phyloP scores from a whole-genome alignment of 2,888 invertebrate genomes.

The Calliopum simillimum region DNA sequence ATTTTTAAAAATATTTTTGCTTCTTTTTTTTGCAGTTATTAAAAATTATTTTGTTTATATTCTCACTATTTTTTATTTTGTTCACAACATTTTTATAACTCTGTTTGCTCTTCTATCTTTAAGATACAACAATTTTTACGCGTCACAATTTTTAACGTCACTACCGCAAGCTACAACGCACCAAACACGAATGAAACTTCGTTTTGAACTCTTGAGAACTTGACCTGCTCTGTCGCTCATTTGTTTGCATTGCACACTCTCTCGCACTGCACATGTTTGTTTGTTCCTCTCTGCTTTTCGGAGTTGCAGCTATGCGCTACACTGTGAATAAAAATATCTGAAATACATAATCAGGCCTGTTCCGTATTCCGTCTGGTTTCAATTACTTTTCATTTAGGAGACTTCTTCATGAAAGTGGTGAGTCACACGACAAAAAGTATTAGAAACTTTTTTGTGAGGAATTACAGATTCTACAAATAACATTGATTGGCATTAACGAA shows the following conservation, averaged over 20 bases:
- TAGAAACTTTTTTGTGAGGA: too few relatives aligned
- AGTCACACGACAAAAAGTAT: too few relatives aligned
- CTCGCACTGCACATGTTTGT: not conserved
- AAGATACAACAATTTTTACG: not conserved
- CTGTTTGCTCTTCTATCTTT: conserved; percentile 2
- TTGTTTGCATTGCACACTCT: not conserved
- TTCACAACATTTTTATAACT: not conserved
- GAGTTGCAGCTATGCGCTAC: not conserved
- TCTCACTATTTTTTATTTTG: not conserved
- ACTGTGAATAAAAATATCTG: too few relatives aligned
- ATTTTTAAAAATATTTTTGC: not conserved
- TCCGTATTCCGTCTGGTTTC: too few relatives aligned
- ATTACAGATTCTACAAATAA: too few relatives aligned
- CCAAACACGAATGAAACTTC: conserved; percentile 32
- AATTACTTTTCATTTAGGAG: too few relatives aligned
- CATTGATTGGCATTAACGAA: too few relatives aligned
- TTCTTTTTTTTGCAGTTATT: not conserved
- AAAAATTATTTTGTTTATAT: not conserved
- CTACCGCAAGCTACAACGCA: conserved; percentile 33
- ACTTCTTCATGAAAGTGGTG: too few relatives aligned
- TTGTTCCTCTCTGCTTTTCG: not conserved
- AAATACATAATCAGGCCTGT: too few relatives aligned
- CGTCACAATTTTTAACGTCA: conserved; percentile 10
- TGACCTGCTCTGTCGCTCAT: not conserved
- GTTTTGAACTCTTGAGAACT: conserved; percentile 12